A percentile compares a stretch with the other conserved stretches of the same genome.
Evolutionary conservation across 1,140 invertebrate genomes (phyloP).

Genomic region (Protaetia brevitarsis): DNA sequence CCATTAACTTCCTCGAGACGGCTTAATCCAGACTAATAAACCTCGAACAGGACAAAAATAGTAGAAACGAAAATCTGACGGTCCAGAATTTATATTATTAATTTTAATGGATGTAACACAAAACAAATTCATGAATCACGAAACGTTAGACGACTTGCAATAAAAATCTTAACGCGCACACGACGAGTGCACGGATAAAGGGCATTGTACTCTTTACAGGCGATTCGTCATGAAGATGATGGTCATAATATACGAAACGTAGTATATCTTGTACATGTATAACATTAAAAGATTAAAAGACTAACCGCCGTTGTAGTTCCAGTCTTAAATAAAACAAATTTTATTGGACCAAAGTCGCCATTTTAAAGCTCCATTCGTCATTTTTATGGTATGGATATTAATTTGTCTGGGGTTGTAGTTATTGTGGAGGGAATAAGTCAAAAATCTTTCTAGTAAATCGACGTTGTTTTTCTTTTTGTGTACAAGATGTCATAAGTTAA

Average conservation of each 20-base stretch:
- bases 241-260: slow-evolving; percentile 5
- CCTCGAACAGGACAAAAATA: background rate
- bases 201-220: slow-evolving; percentile 9
- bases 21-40: slow-evolving; percentile 2
- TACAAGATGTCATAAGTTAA: no score
- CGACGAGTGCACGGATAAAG: background rate
- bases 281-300: slow-evolving; percentile 21
- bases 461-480: no score
- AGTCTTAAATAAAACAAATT: slow-evolving; percentile 17
- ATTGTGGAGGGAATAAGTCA: background rate
- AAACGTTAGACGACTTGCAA: background rate
- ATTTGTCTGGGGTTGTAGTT: background rate
- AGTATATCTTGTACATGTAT: background rate
- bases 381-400: slow-evolving; percentile 5
- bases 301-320: background rate
- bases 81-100: background rate
- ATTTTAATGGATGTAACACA: background rate
- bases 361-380: background rate
- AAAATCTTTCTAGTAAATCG: background rate
- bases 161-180: background rate
- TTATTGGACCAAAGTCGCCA: background rate
- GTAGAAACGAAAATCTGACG: background rate
- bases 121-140: background rate
- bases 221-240: slow-evolving; percentile 20
- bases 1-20: background rate